Evolutionary conservation across 92 coral and sea anemone genomes (phyloP), one percentile per base, ranked within the genome.

Genomic region (Phenganax stokvisi): DNA sequence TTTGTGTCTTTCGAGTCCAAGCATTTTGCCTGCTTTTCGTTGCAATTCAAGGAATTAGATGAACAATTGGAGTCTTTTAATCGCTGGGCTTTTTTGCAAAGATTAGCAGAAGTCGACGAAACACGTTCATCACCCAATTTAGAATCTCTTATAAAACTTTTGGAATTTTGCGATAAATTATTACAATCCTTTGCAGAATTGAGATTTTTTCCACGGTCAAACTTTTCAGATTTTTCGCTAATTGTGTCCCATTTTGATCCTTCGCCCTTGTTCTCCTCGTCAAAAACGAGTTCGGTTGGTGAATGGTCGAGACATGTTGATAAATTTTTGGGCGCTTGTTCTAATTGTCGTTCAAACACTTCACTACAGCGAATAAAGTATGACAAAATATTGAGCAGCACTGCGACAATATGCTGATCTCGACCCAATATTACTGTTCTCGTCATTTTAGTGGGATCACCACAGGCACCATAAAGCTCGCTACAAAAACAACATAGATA

Each of bases 321-420:
- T 8, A 56, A 10, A 54, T 61, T 1, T 11, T 52, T 54, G 6
- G 83, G 83, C 8, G 83, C 12, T n/a, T 79, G 73, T 53, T 79
- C 83, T 51, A 65, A 25, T 17, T 72, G 59, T 47, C 92, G 98
- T 64, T 94, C 96, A 78, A 84, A 90, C 6, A 94, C 98, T 76
- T 94, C 98, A 15, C 96, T 91, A 80, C 98, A 94, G 82, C 98
- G 86, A 25, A 94, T 94, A 51, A 94, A 94, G 81, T 94, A 94
- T 73, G 97, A 90, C 51, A 94, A 83, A 47, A 92, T 86, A 51
- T 88, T 80, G 8, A 94, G 73, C 59, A 94, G 59, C 60, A 88
- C 86, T 8, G 86, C 85, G 25, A 91, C 91, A 57, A 94, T 89
- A 31, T 87, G 85, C 51, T 88, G 61, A 65, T 94, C 86, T 75